phyloP scores from a whole-genome alignment of 1,140 invertebrate species.

The Cotesia chilonis region DNA sequence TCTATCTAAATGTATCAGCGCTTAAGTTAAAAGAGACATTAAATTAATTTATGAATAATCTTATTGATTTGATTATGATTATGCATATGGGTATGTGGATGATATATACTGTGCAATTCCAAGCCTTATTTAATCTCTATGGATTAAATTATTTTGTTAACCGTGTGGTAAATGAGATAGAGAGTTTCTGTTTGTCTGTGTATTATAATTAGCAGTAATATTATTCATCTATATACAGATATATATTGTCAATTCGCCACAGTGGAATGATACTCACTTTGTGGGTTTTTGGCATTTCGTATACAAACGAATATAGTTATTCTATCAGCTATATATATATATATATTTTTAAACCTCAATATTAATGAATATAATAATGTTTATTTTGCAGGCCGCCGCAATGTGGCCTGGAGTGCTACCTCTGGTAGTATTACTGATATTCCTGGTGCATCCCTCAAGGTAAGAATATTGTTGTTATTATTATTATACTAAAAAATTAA shows the following conservation, averaged over 20 bases:
- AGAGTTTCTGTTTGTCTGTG: background rate
- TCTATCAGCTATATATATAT: too few species aligned
- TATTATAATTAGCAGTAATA: background rate
- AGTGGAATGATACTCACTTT: conserved; percentile 8
- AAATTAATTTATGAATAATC: too few species aligned
- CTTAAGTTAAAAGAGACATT: too few species aligned
- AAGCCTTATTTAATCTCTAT: conserved; percentile 6
- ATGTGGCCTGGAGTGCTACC: conserved; percentile 66
- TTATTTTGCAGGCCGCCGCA: conserved; percentile 62
- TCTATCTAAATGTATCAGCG: too few species aligned
- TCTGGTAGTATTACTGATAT: conserved; percentile 62
- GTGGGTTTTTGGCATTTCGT: conserved; percentile 19
- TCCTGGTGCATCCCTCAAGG: conserved; percentile 61
- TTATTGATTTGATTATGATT: too few species aligned
- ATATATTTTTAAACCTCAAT: background rate
- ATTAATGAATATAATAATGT: conserved; percentile 47
- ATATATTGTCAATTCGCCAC: conserved; percentile 22
- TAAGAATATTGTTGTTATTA: conserved; percentile 44
- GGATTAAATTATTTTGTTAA: conserved; percentile 13
- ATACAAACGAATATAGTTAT: background rate
- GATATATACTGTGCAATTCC: background rate
- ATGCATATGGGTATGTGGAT: too few species aligned
- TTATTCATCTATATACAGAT: background rate
- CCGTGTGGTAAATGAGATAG: background rate
- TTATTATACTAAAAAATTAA: background rate